Evolutionary conservation across 2,888 invertebrate species (phyloP), one percentile per base, ranked within the genome.

Genomic region (Harpagoxenus sublaevis): DNA sequence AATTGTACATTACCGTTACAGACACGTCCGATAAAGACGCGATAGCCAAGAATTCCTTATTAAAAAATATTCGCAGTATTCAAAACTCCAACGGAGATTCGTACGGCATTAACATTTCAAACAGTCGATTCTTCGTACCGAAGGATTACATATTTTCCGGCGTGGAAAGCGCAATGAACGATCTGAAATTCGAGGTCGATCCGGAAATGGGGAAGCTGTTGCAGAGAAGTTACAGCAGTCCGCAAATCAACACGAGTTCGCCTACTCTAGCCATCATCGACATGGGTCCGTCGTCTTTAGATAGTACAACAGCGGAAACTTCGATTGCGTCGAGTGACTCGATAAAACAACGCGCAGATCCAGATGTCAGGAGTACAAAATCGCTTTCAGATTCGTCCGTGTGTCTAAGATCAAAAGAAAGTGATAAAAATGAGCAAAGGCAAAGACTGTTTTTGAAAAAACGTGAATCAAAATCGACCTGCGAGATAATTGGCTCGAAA

Each of bases 91-190:
- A 91, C 5, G 74, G 86, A 48, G 89, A 92, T 60, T 89, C 90
- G 0, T 93, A 94, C 57, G 90, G 90, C 18, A 93, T 93, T 18
- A 91, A 92, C 48, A 91, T 94, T 53, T 94, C 94, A 0, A 94
- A 94, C 39, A 94, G 94, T 70, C 89, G 91, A 74, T 94, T 94
- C 88, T 94, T 94, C 48, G 94, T 94, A 3, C 93, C 94, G 3
- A 93, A 91, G 45, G 91, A 92, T 89, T 93, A 94, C n/a, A 79
- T 93, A 60, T 92, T 90, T 68, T 91, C 92, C 8, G 92, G 92
- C 4, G 75, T 91, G 9, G 90, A 91, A 4, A 91, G 89, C n/a
- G 90, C 91, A 2, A 93, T 94, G 93, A 89, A 94, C 51, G 94
- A 94, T 74, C 83, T 94, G 42, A 92, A 89, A 73, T 94, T 94